Evolutionary conservation across 1,140 invertebrate species (phyloP).

Genomic region (Psilanteris sp.): DNA sequence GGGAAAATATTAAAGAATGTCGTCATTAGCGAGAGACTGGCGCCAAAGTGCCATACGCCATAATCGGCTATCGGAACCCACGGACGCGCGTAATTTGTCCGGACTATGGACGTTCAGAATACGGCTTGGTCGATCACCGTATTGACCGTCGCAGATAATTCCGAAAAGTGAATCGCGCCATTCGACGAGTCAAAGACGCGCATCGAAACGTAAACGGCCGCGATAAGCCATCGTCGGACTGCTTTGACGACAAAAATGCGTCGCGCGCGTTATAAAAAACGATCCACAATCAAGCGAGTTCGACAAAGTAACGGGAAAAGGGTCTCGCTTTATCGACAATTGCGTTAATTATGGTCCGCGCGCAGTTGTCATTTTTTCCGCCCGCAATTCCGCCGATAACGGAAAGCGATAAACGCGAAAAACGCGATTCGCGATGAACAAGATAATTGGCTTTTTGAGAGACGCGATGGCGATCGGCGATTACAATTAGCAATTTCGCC

Average conservation of each 20-base stretch:
- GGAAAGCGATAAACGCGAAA: too few species aligned
- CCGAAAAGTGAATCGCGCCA: slow-evolving; percentile 21
- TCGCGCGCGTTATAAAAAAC: slow-evolving; percentile 30
- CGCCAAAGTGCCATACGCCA: slow-evolving; percentile 60
- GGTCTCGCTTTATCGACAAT: slow-evolving; percentile 40
- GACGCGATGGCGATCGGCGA: too few species aligned
- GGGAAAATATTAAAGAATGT: slow-evolving; percentile 51
- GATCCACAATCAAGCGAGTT: slow-evolving; percentile 19
- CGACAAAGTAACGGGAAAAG: slow-evolving; percentile 14
- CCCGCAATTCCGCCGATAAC: slow-evolving; percentile 14
- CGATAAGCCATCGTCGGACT: slow-evolving; percentile 35
- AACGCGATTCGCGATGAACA: too few species aligned
- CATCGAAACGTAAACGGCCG: slow-evolving; percentile 21
- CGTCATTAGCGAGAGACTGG: slow-evolving; percentile 52
- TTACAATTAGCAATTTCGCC: too few species aligned
- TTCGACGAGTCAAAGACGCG: slow-evolving; percentile 39
- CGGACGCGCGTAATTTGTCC: slow-evolving; percentile 65
- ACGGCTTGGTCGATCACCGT: slow-evolving; percentile 34
- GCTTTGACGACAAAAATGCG: slow-evolving; percentile 32
- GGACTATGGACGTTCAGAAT: slow-evolving; percentile 37
- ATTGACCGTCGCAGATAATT: slow-evolving; percentile 32
- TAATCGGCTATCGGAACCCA: slow-evolving; percentile 52
- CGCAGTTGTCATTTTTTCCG: slow-evolving; percentile 15
- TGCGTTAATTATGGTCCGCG: slow-evolving; percentile 23
- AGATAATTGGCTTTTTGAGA: too few species aligned